A percentile compares a stretch with the other conserved stretches of the same genome.
These are phyloP conservation scores for Hypsibius dujardini DNA, from an alignment of 1,140 invertebrate species.

Conservation along the genomic window DNA sequence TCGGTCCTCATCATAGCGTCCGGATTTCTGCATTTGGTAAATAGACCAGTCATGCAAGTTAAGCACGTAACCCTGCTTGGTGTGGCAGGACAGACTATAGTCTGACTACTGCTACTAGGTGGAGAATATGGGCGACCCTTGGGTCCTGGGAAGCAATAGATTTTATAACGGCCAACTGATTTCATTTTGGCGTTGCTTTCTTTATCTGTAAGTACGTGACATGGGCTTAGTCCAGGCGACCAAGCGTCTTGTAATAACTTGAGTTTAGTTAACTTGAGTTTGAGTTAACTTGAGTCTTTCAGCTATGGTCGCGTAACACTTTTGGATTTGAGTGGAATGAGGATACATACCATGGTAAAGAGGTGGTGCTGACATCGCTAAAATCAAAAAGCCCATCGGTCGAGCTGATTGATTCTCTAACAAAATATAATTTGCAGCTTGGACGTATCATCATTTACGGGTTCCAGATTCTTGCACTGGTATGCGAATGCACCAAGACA, in stretches of 20 bases:
- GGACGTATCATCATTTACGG: constrained; percentile 13
- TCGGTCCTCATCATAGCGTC: background rate
- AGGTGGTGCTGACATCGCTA: too few relatives aligned
- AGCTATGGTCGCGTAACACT: background rate
- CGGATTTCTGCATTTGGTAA: constrained; percentile 6
- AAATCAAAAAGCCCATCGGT: background rate
- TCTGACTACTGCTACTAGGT: background rate
- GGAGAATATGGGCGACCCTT: constrained; percentile 5
- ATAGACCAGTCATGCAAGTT: too few relatives aligned
- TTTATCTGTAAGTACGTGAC: too few relatives aligned
- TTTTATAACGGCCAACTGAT: background rate
- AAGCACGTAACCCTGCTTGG: too few relatives aligned
- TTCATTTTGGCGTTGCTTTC: constrained; percentile 1
- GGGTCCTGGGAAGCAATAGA: background rate
- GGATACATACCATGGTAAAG: constrained; percentile 5
- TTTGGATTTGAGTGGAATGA: background rate
- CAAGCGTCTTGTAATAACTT: too few relatives aligned
- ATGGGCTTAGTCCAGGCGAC: too few relatives aligned
- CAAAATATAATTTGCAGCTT: constrained; percentile 1
- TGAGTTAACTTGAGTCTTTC: too few relatives aligned
- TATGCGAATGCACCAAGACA: background rate
- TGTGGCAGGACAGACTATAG: background rate
- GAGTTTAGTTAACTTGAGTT: too few relatives aligned
- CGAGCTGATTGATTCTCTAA: background rate
- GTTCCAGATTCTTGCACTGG: constrained; percentile 12